Percentiles rank a stretch among this genome's conserved stretches.
Conservation (phyloP, 2,113 vertebrate species). For the Scomber scombrus region DNA sequence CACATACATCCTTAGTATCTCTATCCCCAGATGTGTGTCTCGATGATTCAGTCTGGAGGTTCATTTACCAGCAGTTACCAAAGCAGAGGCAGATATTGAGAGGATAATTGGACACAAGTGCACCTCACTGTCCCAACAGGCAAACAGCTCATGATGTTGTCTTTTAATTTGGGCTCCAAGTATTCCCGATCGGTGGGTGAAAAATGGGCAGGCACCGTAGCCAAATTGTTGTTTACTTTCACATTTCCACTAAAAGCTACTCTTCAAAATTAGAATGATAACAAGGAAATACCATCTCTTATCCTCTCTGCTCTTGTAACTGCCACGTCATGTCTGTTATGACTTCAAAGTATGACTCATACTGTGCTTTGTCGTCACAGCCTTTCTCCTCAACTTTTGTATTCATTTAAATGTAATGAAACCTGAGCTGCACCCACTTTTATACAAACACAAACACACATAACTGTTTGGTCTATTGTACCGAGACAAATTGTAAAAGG, state of each 20-base stretch:
- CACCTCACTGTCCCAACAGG: slow-evolving; percentile 53
- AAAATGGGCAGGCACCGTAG: slow-evolving; percentile 13
- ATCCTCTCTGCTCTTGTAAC: slow-evolving; percentile 29
- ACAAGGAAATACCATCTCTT: slow-evolving; percentile 25
- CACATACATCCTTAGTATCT: slow-evolving; percentile 30
- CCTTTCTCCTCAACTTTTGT: not conserved
- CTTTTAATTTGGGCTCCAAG: slow-evolving; percentile 45
- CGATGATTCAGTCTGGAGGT: slow-evolving; percentile 53
- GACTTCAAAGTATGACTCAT: slow-evolving; percentile 47
- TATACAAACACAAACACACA: slow-evolving; percentile 1
- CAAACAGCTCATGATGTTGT: slow-evolving; percentile 43
- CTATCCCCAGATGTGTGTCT: slow-evolving; percentile 47
- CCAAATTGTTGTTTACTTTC: slow-evolving; percentile 65
- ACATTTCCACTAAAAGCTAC: slow-evolving; percentile 41
- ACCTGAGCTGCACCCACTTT: not conserved
- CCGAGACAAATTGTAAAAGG: slow-evolving; percentile 4
- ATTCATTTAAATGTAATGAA: not conserved
- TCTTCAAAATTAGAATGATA: slow-evolving; percentile 40
- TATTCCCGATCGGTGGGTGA: slow-evolving; percentile 37
- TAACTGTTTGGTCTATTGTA: not conserved
- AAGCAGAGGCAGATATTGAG: slow-evolving; percentile 56
- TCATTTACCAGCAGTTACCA: slow-evolving; percentile 40
- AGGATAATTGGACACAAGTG: slow-evolving; percentile 73
- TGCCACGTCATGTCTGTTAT: slow-evolving; percentile 15
- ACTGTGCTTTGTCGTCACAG: slow-evolving; percentile 1